Evolutionary conservation across 2,113 vertebrate genomes (phyloP), one percentile per base, ranked within the genome.

Genomic region (Calyptomena viridis): DNA sequence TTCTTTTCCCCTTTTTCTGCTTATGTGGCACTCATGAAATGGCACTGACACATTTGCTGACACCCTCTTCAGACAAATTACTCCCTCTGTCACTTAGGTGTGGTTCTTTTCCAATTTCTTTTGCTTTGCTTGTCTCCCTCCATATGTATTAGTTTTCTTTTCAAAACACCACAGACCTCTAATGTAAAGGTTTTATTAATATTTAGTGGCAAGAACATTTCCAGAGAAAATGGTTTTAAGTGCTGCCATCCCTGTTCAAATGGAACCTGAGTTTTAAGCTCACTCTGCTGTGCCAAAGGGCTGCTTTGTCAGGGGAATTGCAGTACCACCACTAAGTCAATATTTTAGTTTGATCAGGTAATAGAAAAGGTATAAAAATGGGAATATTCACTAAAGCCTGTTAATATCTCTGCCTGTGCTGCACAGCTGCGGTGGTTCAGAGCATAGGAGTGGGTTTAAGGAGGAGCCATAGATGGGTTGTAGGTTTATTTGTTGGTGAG

Each of bases 171-270:
- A 11, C 47, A 66, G 71, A 74, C 37, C 59, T 91, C 71, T 83
- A 42, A 62, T n/a, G 42, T 67, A 81, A 93, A 92, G 66, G 52
- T 81, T 90, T 96, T 94, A 89, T 89, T 96, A 95, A 84, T 89
- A 87, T 87, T 90, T 89, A 94, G 88, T 78, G 46, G 56, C 60
- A 84, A 74, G 68, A 85, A 62, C 72, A 15, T 84, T 91, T 88
- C 63, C 79, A 92, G 67, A 74, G 78, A 76, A 90, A 71, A 72
- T 80, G 47, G 28, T 47, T 88, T 88, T 59, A 92, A 94, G 63
- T 84, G 87, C 75, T 90, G 64, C 73, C 76, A 40, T 86, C 56
- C 4, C 56, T 49, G 64, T 77, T 81, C 35, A 71, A 80, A 60
- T 60, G 83, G 75, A 90, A 64, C 17, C 21, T 35, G 55, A 76